Evolutionary conservation across 2,888 invertebrate genomes (phyloP).

Genomic region (Hymenopus coronatus): DNA sequence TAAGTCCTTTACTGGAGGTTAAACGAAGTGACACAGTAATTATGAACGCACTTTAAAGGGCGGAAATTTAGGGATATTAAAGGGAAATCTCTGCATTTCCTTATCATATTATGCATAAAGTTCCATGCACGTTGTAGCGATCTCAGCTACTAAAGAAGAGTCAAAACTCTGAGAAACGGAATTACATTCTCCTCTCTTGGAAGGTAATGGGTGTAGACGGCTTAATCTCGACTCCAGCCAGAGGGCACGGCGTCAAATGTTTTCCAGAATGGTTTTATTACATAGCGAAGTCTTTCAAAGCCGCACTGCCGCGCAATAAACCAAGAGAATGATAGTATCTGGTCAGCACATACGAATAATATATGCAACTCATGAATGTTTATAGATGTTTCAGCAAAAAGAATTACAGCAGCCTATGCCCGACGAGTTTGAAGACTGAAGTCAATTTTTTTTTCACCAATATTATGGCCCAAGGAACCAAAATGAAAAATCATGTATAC

Average conservation of each 20-base stretch:
- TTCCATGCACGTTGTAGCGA: too few species aligned
- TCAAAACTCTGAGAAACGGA: neutral
- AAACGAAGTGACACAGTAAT: too few species aligned
- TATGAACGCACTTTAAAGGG: too few species aligned
- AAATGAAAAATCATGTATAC: neutral
- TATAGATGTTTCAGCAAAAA: neutral
- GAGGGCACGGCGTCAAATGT: neutral
- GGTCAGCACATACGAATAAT: neutral
- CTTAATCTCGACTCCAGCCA: neutral
- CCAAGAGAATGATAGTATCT: neutral
- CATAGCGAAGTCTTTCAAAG: neutral
- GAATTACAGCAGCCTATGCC: neutral
- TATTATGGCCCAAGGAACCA: neutral
- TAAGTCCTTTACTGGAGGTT: too few species aligned
- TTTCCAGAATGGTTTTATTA: neutral
- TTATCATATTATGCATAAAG: too few species aligned
- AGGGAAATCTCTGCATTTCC: too few species aligned
- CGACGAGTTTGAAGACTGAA: neutral
- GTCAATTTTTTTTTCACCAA: neutral
- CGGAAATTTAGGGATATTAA: too few species aligned
- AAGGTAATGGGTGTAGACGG: neutral
- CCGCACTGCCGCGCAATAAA: neutral
- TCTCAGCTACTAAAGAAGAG: neutral
- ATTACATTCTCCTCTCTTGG: neutral
- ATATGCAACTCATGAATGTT: neutral